Percentiles rank a stretch among this genome's conserved stretches.
These are phyloP conservation scores for Dioctria rufipes DNA, from an alignment of 2,888 invertebrate species.

Conservation along the genomic window DNA sequence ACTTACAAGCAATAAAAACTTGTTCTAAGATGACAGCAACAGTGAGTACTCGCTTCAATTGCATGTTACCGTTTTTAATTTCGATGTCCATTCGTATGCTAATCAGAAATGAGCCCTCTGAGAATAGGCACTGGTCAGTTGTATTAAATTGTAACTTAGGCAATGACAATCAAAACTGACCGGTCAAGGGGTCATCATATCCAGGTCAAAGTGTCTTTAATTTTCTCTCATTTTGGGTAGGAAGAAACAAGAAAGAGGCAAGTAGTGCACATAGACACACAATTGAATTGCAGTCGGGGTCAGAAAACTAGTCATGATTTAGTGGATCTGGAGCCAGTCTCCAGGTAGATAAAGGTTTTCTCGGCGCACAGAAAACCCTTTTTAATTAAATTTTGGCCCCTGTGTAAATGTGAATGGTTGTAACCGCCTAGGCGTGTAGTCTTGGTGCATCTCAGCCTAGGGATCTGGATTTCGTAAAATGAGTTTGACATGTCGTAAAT, in stretches of 20 bases:
- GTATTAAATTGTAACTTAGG: slow-evolving; percentile 52
- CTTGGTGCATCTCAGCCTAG: slow-evolving; percentile 16
- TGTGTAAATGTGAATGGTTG: not conserved
- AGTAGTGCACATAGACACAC: slow-evolving; percentile 4
- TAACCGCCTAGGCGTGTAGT: not conserved
- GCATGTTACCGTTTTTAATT: slow-evolving; percentile 58
- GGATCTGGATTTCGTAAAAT: slow-evolving; percentile 34
- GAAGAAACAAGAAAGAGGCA: not conserved
- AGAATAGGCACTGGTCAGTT: slow-evolving; percentile 48
- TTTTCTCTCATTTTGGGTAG: not conserved
- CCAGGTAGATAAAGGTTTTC: slow-evolving; percentile 32
- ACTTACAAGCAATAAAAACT: slow-evolving; percentile 54
- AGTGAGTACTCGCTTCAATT: slow-evolving; percentile 21
- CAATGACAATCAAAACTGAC: slow-evolving; percentile 53
- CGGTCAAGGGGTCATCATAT: slow-evolving; percentile 54
- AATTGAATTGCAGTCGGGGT: slow-evolving; percentile 32
- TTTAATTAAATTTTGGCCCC: slow-evolving; percentile 46
- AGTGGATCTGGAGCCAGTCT: slow-evolving; percentile 2
- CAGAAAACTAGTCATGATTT: slow-evolving; percentile 19
- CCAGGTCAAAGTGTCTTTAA: slow-evolving; percentile 52
- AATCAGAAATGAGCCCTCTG: slow-evolving; percentile 43
- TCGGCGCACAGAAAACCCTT: slow-evolving; percentile 9
- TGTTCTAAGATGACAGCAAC: slow-evolving; percentile 29
- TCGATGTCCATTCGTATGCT: slow-evolving; percentile 56
- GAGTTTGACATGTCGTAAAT: slow-evolving; percentile 57